A percentile compares a stretch with the other conserved stretches of the same genome.
Evolutionary conservation across 2,797 vertebrate genomes (phyloP).

Genomic region (Ptychobarbus kaznakovi): DNA sequence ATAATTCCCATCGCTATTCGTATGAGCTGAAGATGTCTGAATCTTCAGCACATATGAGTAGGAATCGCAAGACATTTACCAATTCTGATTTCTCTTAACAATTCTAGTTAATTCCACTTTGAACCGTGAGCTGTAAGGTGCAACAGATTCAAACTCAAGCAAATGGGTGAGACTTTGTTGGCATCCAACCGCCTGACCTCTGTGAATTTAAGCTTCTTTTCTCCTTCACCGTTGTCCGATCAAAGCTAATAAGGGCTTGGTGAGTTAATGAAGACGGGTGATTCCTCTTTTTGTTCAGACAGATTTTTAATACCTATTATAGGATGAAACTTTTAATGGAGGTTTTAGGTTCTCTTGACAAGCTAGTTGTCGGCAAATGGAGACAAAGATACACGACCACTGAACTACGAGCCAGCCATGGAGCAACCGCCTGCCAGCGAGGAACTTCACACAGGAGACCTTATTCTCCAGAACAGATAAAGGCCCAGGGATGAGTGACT

Average conservation of each 20-base stretch:
- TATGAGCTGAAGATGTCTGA: background rate
- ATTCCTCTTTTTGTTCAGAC: slow-evolving; percentile 84
- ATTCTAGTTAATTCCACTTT: slow-evolving; percentile 51
- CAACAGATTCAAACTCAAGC: slow-evolving; percentile 78
- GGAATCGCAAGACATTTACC: background rate
- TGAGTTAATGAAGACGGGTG: slow-evolving; percentile 86
- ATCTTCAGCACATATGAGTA: background rate
- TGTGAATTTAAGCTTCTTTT: slow-evolving; percentile 87
- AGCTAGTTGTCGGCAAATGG: slow-evolving; percentile 82
- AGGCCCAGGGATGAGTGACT: slow-evolving; percentile 83
- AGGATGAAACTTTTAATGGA: slow-evolving; percentile 86
- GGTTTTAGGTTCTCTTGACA: slow-evolving; percentile 86
- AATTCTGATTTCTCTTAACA: background rate
- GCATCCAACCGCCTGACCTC: slow-evolving; percentile 84
- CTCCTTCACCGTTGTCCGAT: slow-evolving; percentile 83
- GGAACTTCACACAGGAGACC: slow-evolving; percentile 80
- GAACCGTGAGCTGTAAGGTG: slow-evolving; percentile 73
- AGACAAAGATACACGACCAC: slow-evolving; percentile 81
- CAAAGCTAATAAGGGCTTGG: slow-evolving; percentile 86
- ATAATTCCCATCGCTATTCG: background rate
- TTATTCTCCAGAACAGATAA: slow-evolving; percentile 81
- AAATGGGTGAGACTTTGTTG: slow-evolving; percentile 78
- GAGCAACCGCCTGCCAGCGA: slow-evolving; percentile 76
- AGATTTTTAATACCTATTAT: slow-evolving; percentile 89
- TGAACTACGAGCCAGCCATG: slow-evolving; percentile 80